Evolutionary conservation across 2,888 invertebrate genomes (phyloP), one percentile per base, ranked within the genome.

Genomic region (Lasiommata megera): DNA sequence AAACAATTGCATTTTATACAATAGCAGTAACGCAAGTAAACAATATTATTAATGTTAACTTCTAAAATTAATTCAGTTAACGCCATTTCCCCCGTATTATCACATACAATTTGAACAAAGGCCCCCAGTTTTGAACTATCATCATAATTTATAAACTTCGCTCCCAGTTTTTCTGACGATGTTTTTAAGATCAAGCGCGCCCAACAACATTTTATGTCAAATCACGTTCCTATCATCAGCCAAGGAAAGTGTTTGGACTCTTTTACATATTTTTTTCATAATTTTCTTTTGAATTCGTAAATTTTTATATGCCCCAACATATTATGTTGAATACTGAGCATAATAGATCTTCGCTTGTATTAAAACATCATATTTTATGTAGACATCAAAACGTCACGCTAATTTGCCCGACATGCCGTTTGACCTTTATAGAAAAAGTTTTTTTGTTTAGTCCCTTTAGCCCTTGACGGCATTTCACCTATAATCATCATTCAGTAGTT

Each of bases 381-480:
- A 69, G 70, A 72, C 70, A 78, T 76, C 74, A 69, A 69, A 72
- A 74, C 73, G 68, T 56, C 18, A 44, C 37, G 29, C 43, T 37
- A 47, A 47, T 36, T 31, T 17, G 34, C 5, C 5, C 23, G 23
- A 23, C 23, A 3, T n/a, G n/a, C n/a, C n/a, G 23, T 23, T 23
- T 23, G 23, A 23, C 23, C n/a, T n/a, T n/a, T n/a, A n/a, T n/a
- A n/a, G n/a, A n/a, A n/a, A n/a, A n/a, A n/a, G n/a, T n/a, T n/a
- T n/a, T n/a, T n/a, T n/a, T n/a, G n/a, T n/a, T n/a, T n/a, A n/a
- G n/a, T n/a, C n/a, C n/a, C n/a, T n/a, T n/a, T n/a, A n/a, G n/a
- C n/a, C n/a, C n/a, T n/a, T n/a, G n/a, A n/a, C n/a, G n/a, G n/a
- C n/a, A n/a, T n/a, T n/a, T n/a, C n/a, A n/a, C n/a, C n/a, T n/a